A percentile compares a stretch with the other conserved stretches of the same genome.
Conservation (phyloP, 2,113 vertebrate species). For the Tapirus terrestris region DNA sequence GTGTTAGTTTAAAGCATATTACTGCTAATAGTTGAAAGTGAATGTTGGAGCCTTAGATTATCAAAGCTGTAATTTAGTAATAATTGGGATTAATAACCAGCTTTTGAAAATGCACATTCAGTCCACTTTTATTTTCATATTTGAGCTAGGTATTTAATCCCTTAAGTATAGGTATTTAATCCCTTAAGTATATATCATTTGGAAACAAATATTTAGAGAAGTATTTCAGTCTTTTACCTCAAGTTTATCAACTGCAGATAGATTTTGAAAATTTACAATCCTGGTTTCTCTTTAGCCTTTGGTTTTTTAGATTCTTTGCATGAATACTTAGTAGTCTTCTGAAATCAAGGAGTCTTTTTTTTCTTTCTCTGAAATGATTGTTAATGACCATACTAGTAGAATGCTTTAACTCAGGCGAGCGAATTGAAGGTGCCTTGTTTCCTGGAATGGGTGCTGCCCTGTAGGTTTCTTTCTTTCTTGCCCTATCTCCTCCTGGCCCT, state of each 20-base stretch:
- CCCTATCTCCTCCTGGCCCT: background rate
- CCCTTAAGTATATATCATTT: background rate
- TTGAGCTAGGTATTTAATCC: background rate
- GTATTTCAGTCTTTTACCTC: background rate
- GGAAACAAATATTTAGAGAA: background rate
- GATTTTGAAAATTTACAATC: background rate
- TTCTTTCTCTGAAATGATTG: background rate
- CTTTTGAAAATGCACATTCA: background rate
- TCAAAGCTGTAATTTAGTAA: background rate
- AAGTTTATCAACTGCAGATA: background rate
- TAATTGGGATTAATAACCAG: slow-evolving; percentile 37
- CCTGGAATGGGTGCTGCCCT: background rate
- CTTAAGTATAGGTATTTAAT: background rate
- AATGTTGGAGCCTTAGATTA: background rate
- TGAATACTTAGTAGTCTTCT: background rate
- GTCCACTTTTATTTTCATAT: slow-evolving; percentile 21
- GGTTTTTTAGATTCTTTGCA: background rate
- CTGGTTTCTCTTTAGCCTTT: background rate
- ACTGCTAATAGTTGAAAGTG: background rate
- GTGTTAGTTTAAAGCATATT: background rate
- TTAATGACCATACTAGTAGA: background rate
- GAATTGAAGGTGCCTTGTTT: background rate
- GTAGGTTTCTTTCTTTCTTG: background rate
- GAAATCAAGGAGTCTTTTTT: background rate
- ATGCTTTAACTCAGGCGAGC: background rate